A percentile compares a stretch with the other conserved stretches of the same genome.
Evolutionary conservation across 2,888 invertebrate species (phyloP).

Genomic region (Lithophane semibrunnea): DNA sequence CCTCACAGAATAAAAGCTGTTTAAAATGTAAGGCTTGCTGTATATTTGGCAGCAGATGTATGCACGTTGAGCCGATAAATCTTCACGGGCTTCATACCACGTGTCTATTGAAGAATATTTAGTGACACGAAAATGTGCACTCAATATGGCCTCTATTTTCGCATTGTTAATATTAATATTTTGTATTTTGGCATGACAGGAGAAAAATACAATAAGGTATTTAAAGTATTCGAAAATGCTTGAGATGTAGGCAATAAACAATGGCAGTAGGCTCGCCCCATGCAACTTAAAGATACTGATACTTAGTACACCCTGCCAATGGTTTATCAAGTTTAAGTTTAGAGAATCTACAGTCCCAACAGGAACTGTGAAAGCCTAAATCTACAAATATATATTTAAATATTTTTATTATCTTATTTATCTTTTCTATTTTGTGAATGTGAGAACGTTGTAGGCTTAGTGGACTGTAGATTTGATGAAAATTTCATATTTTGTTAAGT

Average conservation of each 20-base stretch:
- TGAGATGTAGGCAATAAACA: not conserved
- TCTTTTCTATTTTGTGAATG: no score
- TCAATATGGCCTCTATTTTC: conserved; percentile 16
- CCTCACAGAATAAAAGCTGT: conserved; percentile 43
- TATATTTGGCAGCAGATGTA: conserved; percentile 56
- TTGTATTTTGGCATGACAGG: not conserved
- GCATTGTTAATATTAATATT: not conserved
- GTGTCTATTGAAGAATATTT: conserved; percentile 55
- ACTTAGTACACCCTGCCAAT: not conserved
- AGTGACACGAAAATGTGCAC: conserved; percentile 42
- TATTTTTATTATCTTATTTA: no score
- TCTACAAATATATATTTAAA: not conserved
- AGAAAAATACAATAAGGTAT: not conserved
- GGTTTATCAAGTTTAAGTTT: no score
- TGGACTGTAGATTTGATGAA: no score
- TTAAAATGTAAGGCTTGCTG: conserved; percentile 52
- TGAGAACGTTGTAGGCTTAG: no score
- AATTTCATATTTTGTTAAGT: no score
- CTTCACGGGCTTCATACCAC: conserved; percentile 25
- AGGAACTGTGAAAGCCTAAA: not conserved
- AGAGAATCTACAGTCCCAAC: not conserved
- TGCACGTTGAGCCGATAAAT: conserved; percentile 58
- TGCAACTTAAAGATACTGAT: not conserved
- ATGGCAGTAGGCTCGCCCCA: not conserved
- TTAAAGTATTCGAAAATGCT: not conserved